Evolutionary conservation across 2,888 invertebrate species (phyloP).

Genomic region (Stenotaenia linearis): DNA sequence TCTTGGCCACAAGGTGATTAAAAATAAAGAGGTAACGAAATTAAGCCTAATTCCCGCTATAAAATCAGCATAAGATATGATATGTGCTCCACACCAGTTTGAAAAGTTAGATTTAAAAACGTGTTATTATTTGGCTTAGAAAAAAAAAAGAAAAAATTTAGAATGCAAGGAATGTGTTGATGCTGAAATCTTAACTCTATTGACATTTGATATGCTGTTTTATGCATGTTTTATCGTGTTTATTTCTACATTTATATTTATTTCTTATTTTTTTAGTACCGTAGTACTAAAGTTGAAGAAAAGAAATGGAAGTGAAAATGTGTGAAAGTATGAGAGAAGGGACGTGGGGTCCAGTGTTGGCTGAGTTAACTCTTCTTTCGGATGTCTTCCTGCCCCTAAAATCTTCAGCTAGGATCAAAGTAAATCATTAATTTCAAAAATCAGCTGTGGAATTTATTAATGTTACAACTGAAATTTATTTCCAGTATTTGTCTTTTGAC

Average conservation of each 20-base stretch:
- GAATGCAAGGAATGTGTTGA: too few species aligned
- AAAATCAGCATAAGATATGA: too few species aligned
- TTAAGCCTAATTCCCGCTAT: background rate
- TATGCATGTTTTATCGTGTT: background rate
- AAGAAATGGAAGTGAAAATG: background rate
- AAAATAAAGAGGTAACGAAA: background rate
- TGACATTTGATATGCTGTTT: background rate
- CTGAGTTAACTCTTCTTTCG: conserved; percentile 21
- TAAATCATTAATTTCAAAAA: conserved; percentile 1
- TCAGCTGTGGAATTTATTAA: too few species aligned
- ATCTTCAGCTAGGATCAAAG: conserved; percentile 32
- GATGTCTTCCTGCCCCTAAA: conserved; percentile 33
- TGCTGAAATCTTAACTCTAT: too few species aligned
- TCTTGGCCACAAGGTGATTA: background rate
- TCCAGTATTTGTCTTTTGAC: conserved; percentile 40
- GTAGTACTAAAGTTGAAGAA: background rate
- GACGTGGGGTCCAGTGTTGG: conserved; percentile 12
- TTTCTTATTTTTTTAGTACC: background rate
- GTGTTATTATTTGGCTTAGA: too few species aligned
- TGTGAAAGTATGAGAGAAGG: conserved; percentile 54
- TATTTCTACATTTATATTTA: background rate
- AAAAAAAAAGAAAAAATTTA: too few species aligned
- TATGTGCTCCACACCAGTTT: too few species aligned
- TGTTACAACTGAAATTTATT: too few species aligned
- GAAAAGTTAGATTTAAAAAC: too few species aligned